Evolutionary conservation across 2,113 vertebrate species (phyloP).

Genomic region (Chunga burmeisteri): DNA sequence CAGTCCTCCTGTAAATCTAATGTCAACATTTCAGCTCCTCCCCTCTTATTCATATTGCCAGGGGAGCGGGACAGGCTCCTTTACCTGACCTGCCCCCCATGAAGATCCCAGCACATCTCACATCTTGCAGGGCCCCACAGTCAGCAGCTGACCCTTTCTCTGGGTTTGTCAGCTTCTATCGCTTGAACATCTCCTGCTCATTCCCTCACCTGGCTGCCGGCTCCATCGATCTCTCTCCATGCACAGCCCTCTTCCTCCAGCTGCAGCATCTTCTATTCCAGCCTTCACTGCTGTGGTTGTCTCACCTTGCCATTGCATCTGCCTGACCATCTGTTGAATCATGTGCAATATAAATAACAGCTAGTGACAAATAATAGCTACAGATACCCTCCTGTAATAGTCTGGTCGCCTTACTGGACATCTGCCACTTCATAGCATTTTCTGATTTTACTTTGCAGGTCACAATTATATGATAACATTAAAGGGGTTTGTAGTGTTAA

Average conservation of each 20-base stretch:
- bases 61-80: background rate
- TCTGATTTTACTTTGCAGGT: background rate
- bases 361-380: constrained; percentile 54
- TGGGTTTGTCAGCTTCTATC: background rate
- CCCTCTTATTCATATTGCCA: background rate
- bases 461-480: background rate
- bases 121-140: background rate
- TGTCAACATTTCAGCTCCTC: background rate
- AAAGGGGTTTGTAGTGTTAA: background rate
- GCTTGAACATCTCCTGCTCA: background rate
- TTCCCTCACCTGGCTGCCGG: background rate
- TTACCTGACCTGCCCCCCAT: background rate
- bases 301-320: constrained; percentile 68
- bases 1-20: background rate
- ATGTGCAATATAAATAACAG: constrained; percentile 58
- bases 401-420: background rate
- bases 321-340: constrained; percentile 63
- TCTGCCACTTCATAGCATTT: background rate
- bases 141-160: background rate
- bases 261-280: constrained; percentile 56
- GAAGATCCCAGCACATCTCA: background rate
- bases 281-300: constrained; percentile 45
- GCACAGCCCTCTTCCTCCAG: constrained; percentile 29
- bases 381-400: background rate
- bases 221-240: constrained; percentile 53